Evolutionary conservation across 2,888 invertebrate genomes (phyloP), one percentile per base, ranked within the genome.

Genomic region (Leptopilina syphax): DNA sequence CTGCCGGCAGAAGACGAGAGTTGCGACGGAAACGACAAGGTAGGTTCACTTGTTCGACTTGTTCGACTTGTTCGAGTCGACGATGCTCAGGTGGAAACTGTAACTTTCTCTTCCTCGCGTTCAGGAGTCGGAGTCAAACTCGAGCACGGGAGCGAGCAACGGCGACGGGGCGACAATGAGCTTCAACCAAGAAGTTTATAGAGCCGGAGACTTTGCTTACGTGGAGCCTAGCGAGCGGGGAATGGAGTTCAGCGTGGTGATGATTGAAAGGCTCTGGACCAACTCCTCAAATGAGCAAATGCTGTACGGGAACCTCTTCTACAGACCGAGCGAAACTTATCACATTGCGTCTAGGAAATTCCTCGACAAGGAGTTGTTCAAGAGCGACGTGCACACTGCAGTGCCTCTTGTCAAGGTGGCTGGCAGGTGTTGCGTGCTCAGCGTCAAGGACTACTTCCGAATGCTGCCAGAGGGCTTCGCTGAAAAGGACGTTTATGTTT

Each of bases 311-410:
- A 97, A 96, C 89, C 96, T 97, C 88, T 99, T 97, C 91, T 96
- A 94, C 86, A 94, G 98, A 78, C 99, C 99, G 0, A 96, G 96
- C 88, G 99, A 99, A 92, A 99, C 99, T 0, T 99, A 96, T 93
- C 99, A 99, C 92, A 94, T 98, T 8, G 96, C 98, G 12, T 98
- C 98, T 0, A 94, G 99, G 86, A 98, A 98, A 92, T 99, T 99
- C 92, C 94, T 99, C 0, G 97, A 98, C 87, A 98, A 98, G 92
- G 99, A 99, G 91, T 97, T 99, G 70, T 99, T 99, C 92, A 97
- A 98, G 92, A 98, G 98, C 81, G 98, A 98, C 87, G 95, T 96
- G 77, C 96, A 96, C 86, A 96, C 97, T 85, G 96, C 96, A 1
- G 94, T 97, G 47, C 96, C 97, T 0, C 93, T 98, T 85, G 96